Percentiles rank a stretch among this genome's conserved stretches.
Evolutionary conservation across 2,888 invertebrate species (phyloP).

Genomic region (Hyalella azteca): DNA sequence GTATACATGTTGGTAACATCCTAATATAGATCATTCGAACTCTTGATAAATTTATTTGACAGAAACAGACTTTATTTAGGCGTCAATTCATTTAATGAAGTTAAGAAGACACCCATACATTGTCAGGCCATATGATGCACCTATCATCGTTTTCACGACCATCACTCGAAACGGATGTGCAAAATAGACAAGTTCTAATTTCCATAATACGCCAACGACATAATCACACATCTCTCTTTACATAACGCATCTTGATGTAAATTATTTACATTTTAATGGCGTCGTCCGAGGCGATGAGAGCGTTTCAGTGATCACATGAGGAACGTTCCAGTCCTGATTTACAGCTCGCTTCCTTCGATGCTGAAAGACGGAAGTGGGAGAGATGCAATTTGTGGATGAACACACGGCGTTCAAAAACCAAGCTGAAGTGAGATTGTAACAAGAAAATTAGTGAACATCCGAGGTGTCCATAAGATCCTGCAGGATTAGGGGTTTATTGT

Average conservation of each 20-base stretch:
- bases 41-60: too few relatives aligned
- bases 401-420: not conserved
- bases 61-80: too few relatives aligned
- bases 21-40: too few relatives aligned
- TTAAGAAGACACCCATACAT: too few relatives aligned
- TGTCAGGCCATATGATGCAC: too few relatives aligned
- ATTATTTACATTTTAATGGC: not conserved
- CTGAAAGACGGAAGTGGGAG: slow-evolving; percentile 13
- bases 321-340: not conserved
- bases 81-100: too few relatives aligned
- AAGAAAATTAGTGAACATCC: too few relatives aligned
- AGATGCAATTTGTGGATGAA: slow-evolving; percentile 22
- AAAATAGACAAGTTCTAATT: not conserved
- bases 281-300: not conserved
- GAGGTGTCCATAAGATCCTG: too few relatives aligned
- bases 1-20: too few relatives aligned
- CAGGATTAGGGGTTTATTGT: too few relatives aligned
- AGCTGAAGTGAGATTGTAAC: not conserved
- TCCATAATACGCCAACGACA: not conserved
- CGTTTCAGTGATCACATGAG: not conserved
- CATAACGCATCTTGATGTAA: not conserved
- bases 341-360: not conserved
- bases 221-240: not conserved
- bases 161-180: not conserved
- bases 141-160: too few relatives aligned